Base-by-base conservation (phyloP, 2,113 vertebrate genomes). In the Nipponia nippon region DNA sequence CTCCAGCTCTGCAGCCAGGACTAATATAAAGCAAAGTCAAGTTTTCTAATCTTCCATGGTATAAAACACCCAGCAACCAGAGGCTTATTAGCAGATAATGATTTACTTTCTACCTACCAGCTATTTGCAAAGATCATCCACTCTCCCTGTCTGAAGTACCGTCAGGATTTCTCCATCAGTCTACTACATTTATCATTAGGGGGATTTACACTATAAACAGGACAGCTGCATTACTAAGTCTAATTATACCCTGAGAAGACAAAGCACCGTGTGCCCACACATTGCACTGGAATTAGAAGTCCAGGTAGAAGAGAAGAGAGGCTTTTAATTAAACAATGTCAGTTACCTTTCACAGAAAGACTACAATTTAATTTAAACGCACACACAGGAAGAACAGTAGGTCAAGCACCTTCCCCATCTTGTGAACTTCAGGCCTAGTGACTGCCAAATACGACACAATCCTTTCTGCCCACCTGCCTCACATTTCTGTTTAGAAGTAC, bases 131-230 rank as follows among this genome's bases (percentile, higher is more conserved):
- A 94, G 84, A 93, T 93, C 89, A 89, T 97, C 95, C 92, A 73
- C 90, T 71, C 38, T 90, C 91, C 73, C 65, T 63, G 84, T 96
- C 95, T 97, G 94, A 98, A 97, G 96, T 93, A 96, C 85, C 66
- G 55, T 94, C 87, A 89, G 96, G 95, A 95, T 95, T 81, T 80
- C 75, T 98, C 91, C 95, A 75, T 91, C 96, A 97, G 90, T 95
- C 97, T 97, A 96, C 95, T 97, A 96, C 92, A 97, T 98, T 98
- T 96, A 97, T 98, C 98, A 97, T 98, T 97, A 97, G 96, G 84
- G 91, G 95, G 95, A 96, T 98, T 98, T 98, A 93, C 97, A 98
- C 97, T 97, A 97, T 98, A 98, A 99, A 98, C 97, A 98, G 97
- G 96, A 98, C 97, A 97, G 95, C 97, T 92, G 97, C 95, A 98